Conservation (phyloP, 2,888 invertebrate species). For the Lycocerus yunnanus region DNA sequence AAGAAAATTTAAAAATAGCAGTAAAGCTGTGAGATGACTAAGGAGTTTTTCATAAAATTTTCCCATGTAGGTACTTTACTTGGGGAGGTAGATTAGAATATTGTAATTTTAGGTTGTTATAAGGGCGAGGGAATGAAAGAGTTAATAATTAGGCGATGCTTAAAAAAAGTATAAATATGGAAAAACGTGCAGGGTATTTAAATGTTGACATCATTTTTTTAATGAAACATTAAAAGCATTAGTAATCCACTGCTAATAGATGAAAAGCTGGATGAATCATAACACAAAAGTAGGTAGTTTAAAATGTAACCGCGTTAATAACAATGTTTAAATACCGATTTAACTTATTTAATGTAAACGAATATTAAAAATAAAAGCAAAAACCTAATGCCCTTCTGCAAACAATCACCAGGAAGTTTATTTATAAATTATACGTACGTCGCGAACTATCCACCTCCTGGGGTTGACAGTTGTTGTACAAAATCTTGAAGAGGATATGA, state of each 20-base stretch:
- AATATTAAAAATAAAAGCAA: conserved; percentile 29
- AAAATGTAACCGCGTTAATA: conserved; percentile 14
- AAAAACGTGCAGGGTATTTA: background rate
- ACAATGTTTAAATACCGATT: conserved; percentile 9
- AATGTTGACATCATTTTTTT: conserved; percentile 15
- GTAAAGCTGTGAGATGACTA: conserved; percentile 22
- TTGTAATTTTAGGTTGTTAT: background rate
- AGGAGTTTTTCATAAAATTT: background rate
- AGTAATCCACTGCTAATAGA: conserved; percentile 20
- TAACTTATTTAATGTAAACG: conserved; percentile 19
- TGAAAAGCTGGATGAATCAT: conserved; percentile 24
- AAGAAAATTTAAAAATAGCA: conserved; percentile 32
- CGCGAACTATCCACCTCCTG: conserved; percentile 34
- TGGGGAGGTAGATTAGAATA: background rate
- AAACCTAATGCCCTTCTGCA: conserved; percentile 28
- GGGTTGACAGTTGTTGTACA: conserved; percentile 29
- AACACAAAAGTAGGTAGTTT: conserved; percentile 10
- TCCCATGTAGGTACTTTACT: background rate
- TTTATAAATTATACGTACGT: conserved; percentile 36
- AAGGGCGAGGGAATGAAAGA: conserved; percentile 4
- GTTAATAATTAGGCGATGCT: background rate
- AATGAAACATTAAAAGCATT: conserved; percentile 20
- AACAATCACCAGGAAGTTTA: conserved; percentile 32
- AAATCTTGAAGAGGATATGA: conserved; percentile 25
- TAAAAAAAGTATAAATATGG: background rate